These are phyloP conservation scores for Eospalax fontanierii DNA, from an alignment of 2,797 vertebrate genomes.

Conservation along the genomic window DNA sequence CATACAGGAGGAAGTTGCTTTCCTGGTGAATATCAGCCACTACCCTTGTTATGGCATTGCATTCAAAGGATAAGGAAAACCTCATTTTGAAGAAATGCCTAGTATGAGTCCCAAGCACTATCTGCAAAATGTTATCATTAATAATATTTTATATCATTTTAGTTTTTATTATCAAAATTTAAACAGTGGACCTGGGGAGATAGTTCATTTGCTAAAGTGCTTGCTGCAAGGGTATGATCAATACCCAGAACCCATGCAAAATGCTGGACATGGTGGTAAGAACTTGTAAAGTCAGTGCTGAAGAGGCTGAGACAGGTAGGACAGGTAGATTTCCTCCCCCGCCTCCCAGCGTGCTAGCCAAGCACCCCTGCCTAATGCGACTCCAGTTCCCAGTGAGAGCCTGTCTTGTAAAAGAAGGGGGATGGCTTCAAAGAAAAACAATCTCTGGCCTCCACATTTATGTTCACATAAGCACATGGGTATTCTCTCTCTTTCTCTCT, in stretches of 20 bases:
- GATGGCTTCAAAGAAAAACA: background rate
- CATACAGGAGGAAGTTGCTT: background rate
- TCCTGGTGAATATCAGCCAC: background rate
- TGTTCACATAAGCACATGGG: too few relatives aligned
- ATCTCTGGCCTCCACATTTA: background rate
- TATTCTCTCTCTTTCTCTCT: too few relatives aligned
- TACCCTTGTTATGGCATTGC: background rate
- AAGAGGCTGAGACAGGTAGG: background rate
- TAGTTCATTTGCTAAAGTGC: background rate
- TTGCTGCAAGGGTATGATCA: background rate
- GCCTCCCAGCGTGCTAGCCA: too few relatives aligned
- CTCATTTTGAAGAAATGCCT: background rate
- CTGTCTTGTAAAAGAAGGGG: too few relatives aligned
- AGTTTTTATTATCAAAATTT: background rate
- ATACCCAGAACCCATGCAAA: background rate
- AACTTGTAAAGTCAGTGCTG: background rate
- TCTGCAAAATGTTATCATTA: background rate
- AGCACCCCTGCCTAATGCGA: background rate
- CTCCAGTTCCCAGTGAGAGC: too few relatives aligned
- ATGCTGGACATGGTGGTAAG: background rate
- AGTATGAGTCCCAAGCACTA: background rate
- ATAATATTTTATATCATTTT: background rate
- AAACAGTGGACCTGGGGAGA: background rate
- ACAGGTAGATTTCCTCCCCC: too few relatives aligned
- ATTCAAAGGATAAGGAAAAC: background rate